Evolutionary conservation across 2,797 vertebrate genomes (phyloP), one percentile per base, ranked within the genome.

Genomic region (Salarias fasciatus): DNA sequence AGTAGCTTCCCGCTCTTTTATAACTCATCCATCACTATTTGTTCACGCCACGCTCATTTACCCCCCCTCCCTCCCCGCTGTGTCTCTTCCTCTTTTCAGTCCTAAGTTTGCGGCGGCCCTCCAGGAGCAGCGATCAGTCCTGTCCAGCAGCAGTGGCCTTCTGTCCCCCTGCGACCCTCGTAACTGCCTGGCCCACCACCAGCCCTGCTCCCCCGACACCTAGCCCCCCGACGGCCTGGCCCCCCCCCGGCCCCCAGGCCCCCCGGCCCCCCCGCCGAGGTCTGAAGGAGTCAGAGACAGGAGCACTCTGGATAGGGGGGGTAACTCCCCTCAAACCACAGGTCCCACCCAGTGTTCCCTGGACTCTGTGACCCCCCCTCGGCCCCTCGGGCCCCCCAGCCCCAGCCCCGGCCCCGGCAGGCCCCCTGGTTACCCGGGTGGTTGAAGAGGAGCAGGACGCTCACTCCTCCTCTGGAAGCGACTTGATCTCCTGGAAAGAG

Each of bases 171-270:
- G 94, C 81, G 92, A 94, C 85, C 95, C 95, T 73, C 92, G 94
- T 90, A 95, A 86, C 90, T 94, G 94, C 91, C 93, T 95, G 88
- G 85, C 93, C 84, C 93, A 91, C n/a, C n/a, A n/a, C 76, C 93
- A 90, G 46, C 87, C 92, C 83, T 92, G 92, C 51, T 88, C 91
- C 75, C 93, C 94, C 49, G 86, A 88, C 64, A 91, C 92, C 79
- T 95, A 93, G 84, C 79, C 88, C n/a, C 33, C 33, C 33, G 3
- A 66, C 1, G 45, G 36, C 44, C 64, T 55, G 15, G 49, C 46
- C 53, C 50, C 42, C 7, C 14, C 38, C 38, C 12, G 64, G 30
- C 31, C 60, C 28, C 4, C 29, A 40, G n/a, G n/a, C n/a, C 56
- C 53, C 53, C 50, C 43, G 8, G 15, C 40, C 40, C n/a, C 64